These are phyloP conservation scores for Uropetala carovei DNA, from an alignment of 2,888 invertebrate genomes.

Conservation along the genomic window DNA sequence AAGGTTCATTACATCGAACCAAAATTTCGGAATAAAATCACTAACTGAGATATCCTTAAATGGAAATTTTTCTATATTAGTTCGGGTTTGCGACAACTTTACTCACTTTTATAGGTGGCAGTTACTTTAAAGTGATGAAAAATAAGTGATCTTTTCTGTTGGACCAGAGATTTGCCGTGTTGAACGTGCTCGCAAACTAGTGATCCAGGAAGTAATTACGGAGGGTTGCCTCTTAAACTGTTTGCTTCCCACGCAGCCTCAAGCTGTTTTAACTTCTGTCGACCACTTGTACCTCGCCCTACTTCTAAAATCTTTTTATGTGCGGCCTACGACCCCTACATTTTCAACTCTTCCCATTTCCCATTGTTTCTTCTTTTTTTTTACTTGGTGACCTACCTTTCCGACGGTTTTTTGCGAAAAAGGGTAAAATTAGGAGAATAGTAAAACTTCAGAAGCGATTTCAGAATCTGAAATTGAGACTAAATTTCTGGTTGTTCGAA, in stretches of 20 bases:
- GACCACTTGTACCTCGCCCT: background rate
- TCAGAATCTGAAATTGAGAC: too few relatives aligned
- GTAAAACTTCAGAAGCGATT: too few relatives aligned
- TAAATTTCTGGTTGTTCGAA: too few relatives aligned
- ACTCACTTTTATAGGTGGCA: too few relatives aligned
- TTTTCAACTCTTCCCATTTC: background rate
- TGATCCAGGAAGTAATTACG: background rate
- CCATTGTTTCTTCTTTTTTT: background rate
- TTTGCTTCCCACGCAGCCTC: background rate
- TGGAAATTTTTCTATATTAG: too few relatives aligned
- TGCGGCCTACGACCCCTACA: background rate
- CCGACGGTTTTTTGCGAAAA: background rate
- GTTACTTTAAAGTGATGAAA: too few relatives aligned
- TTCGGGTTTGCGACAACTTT: too few relatives aligned
- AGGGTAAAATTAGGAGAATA: too few relatives aligned
- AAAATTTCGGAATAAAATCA: too few relatives aligned
- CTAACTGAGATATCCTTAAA: too few relatives aligned
- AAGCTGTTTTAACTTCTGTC: background rate
- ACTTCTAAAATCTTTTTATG: background rate
- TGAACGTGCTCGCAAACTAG: background rate
- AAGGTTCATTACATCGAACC: too few relatives aligned
- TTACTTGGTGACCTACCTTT: background rate
- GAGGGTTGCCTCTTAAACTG: background rate
- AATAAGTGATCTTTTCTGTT: too few relatives aligned
- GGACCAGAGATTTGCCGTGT: background rate